phyloP scores from a whole-genome alignment of 2,888 invertebrate genomes.

The Ellobium chinense region DNA sequence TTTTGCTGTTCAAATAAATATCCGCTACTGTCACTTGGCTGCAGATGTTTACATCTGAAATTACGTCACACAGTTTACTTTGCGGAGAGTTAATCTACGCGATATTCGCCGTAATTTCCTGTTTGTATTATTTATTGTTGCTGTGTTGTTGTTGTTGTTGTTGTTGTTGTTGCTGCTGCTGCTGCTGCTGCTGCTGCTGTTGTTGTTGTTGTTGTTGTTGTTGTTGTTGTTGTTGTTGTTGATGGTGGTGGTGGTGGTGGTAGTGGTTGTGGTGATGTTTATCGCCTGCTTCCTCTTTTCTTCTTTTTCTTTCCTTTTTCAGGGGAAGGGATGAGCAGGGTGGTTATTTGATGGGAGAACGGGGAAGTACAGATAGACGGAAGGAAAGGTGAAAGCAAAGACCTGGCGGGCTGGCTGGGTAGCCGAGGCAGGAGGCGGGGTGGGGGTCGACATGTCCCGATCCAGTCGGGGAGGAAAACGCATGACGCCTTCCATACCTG shows the following conservation, averaged over 20 bases:
- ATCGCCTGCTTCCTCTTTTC: no score
- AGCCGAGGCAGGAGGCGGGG: background rate
- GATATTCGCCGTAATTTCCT: no score
- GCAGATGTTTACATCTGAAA: no score
- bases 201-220: background rate
- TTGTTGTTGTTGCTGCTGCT: constrained; percentile 27
- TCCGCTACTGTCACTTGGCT: no score
- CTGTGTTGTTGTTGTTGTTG: background rate
- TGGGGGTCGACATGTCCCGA: background rate
- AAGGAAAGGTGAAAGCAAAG: no score
- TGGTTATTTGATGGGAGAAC: no score
- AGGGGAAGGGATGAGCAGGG: background rate
- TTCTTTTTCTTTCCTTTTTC: background rate
- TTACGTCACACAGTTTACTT: no score
- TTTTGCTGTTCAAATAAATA: no score
- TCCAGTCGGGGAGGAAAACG: background rate
- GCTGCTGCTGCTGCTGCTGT: background rate
- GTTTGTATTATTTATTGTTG: background rate
- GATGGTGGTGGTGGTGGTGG: background rate
- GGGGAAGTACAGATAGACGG: no score
- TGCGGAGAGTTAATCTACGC: no score
- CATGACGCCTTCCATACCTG: background rate
- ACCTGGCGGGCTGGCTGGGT: no score
- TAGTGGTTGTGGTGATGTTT: background rate
- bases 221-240: background rate